These are phyloP conservation scores for Phalacrocorax pelagicus DNA, from an alignment of 2,113 vertebrate genomes.

Conservation along the genomic window DNA sequence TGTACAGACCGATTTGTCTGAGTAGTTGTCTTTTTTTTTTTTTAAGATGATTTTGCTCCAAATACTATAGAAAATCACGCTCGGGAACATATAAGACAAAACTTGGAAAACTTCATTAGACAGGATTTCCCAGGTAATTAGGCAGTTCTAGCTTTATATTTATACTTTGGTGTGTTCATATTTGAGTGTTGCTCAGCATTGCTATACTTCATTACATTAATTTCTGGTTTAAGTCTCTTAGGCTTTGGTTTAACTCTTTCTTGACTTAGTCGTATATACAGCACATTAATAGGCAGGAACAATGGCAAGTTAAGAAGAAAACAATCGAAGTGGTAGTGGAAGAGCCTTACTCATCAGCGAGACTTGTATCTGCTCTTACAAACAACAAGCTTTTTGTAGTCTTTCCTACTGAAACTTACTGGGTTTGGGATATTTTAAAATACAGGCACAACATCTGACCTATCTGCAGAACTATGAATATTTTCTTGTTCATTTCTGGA, in stretches of 20 bases:
- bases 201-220: neutral
- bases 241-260: neutral
- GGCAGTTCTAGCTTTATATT: neutral
- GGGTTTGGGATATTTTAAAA: neutral
- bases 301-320: neutral
- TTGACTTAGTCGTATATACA: neutral
- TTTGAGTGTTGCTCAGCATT: neutral
- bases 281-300: neutral
- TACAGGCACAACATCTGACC: neutral
- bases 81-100: conserved; percentile 87
- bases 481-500: neutral
- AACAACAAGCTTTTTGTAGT: neutral
- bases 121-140: conserved; percentile 86
- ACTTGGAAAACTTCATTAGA: conserved; percentile 86
- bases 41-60: conserved; percentile 86
- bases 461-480: neutral
- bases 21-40: neutral
- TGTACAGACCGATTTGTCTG: neutral
- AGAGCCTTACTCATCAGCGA: neutral
- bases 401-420: neutral
- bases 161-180: neutral
- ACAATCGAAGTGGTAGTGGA: neutral
- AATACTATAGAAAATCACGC: conserved; percentile 81
- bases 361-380: neutral
- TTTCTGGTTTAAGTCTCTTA: neutral